phyloP scores from a whole-genome alignment of 2,113 vertebrate genomes.

The Mungos mungo region DNA sequence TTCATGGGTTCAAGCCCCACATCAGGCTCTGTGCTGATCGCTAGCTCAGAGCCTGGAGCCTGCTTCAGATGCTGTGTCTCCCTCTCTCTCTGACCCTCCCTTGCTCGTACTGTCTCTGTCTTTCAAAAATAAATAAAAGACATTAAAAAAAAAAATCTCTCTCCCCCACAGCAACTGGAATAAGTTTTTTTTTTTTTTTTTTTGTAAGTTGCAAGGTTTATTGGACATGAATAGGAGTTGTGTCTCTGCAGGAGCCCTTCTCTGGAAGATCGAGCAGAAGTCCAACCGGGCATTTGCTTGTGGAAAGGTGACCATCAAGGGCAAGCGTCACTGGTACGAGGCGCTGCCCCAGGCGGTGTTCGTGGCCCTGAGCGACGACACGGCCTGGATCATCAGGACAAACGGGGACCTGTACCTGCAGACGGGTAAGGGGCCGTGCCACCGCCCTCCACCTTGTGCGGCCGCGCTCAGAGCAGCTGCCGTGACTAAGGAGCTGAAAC shows the following conservation, averaged over 20 bases:
- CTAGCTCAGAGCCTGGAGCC: too few species aligned
- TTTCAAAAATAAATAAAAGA: too few species aligned
- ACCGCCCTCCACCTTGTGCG: background rate
- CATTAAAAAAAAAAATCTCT: too few species aligned
- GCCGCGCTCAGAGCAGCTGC: background rate
- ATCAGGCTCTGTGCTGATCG: too few species aligned
- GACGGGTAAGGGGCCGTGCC: slow-evolving; percentile 85
- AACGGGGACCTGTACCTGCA: slow-evolving; percentile 97
- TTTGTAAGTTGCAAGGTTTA: fast-evolving
- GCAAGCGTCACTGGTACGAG: slow-evolving; percentile 98
- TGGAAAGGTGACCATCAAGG: slow-evolving; percentile 94
- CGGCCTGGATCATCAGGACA: slow-evolving; percentile 96
- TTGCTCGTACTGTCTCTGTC: too few species aligned
- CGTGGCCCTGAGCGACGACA: slow-evolving; percentile 94
- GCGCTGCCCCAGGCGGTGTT: slow-evolving; percentile 93
- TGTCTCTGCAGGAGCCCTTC: slow-evolving; percentile 88
- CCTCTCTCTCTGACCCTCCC: too few species aligned
- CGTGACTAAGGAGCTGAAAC: background rate
- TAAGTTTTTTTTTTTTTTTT: background rate
- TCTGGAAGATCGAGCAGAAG: slow-evolving; percentile 99
- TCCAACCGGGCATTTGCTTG: slow-evolving; percentile 96
- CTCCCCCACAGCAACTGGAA: background rate
- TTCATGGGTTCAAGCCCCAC: too few species aligned
- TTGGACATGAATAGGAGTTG: background rate
- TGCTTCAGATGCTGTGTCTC: too few species aligned